Base-by-base conservation (phyloP, 2,888 invertebrate species). In the Peribatodes rhomboidaria region DNA sequence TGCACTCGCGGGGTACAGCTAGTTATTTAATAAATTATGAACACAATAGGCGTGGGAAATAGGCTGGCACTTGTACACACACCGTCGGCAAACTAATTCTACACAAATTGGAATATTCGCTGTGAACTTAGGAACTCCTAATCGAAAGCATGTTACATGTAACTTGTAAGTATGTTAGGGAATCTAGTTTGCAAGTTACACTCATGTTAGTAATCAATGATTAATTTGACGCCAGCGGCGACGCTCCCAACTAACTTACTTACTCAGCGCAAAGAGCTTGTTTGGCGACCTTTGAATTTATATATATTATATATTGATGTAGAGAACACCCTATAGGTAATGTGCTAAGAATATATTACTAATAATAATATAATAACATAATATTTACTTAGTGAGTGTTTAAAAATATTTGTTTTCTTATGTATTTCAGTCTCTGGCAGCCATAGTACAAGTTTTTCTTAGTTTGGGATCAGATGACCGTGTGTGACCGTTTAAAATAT, bases 171-270 rank as follows among this genome's bases (percentile, higher is more conserved):
- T 68, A 59, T 61, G 69, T 73, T 73, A 65, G 68, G 64, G 61
- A 69, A 69, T 62, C 64, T 70, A 73, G 73, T 73, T 71, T 58
- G 67, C 71, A 70, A 75, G 72, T 71, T 72, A 70, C 72, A 68
- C 70, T 68, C 63, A 35, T 59, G 69, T 67, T 67, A 77, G 73
- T 75, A 76, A 75, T 80, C 77, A 76, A 74, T 78, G 70, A 78
- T 78, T 82, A 75, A 81, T 80, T 74, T 64, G 66, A 63, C 69
- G 72, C 74, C 71, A 31, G 54, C 22, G 58, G 75, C 72, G 65
- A 61, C 70, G 27, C 16, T 31, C 63, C 57, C 9, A 18, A 18
- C 58, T 68, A 44, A 61, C 63, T 73, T 47, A 49, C 70, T 68
- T 72, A 71, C 65, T 68, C 55, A 59, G 46, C 50, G 62, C 41